phyloP scores from a whole-genome alignment of 2,113 vertebrate genomes.

The Gasterosteus nipponicus region DNA sequence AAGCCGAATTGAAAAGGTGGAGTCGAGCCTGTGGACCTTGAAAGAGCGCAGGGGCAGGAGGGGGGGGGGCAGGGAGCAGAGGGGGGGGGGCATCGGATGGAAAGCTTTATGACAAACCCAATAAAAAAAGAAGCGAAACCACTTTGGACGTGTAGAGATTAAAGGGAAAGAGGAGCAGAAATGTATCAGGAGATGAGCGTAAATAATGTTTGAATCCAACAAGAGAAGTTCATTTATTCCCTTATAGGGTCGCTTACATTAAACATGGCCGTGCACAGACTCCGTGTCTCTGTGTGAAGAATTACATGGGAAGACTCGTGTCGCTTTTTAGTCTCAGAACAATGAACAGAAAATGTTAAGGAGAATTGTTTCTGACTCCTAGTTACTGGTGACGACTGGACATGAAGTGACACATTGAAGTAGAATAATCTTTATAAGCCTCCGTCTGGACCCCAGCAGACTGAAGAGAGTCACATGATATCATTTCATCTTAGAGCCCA shows the following conservation, averaged over 20 bases:
- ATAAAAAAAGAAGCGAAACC: constrained; percentile 43
- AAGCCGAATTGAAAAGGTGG: constrained; percentile 82
- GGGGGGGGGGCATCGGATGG: constrained; percentile 15
- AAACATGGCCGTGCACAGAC: background rate
- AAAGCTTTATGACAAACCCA: constrained; percentile 46
- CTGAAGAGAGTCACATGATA: no score
- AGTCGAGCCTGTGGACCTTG: constrained; percentile 80
- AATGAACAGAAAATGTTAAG: no score
- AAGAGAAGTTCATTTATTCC: background rate
- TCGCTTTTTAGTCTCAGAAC: no score
- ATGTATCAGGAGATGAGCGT: background rate
- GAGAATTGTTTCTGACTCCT: no score
- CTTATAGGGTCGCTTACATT: background rate
- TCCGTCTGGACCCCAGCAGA: no score
- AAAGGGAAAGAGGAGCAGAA: background rate
- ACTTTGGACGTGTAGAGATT: constrained; percentile 53
- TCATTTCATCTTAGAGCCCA: no score
- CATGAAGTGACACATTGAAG: no score
- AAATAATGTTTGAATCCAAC: background rate
- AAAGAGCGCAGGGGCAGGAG: constrained; percentile 67
- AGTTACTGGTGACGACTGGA: no score
- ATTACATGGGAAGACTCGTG: background rate
- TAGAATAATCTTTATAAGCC: no score
- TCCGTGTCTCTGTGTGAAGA: background rate
- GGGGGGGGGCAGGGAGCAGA: constrained; percentile 38